Conservation (phyloP, 2,113 vertebrate genomes). For the Smithornis capensis region DNA sequence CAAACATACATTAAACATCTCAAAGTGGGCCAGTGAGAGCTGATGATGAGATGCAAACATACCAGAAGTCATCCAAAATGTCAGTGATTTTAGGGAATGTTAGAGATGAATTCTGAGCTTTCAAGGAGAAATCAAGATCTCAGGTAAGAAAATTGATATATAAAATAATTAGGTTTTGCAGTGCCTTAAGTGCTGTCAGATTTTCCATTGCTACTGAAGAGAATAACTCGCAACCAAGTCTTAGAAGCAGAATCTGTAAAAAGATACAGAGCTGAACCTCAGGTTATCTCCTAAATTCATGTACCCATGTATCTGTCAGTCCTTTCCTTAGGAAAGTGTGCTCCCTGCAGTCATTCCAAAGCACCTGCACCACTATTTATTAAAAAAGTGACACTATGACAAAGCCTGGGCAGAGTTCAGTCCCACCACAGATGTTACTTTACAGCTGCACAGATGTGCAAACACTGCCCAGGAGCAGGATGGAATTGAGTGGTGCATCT, state of each 20-base stretch:
- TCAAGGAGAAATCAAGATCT: neutral
- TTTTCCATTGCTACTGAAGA: neutral
- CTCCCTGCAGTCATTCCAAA: neutral
- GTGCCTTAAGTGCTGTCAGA: neutral
- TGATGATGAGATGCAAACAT: neutral
- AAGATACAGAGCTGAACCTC: neutral
- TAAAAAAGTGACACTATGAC: neutral
- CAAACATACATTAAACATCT: neutral
- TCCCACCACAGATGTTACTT: neutral
- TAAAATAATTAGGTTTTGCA: neutral
- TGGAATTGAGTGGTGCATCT: neutral
- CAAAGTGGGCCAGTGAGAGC: neutral
- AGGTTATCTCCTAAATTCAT: neutral
- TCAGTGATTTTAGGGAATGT: neutral
- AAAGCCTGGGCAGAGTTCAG: neutral
- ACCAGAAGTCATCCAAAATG: neutral
- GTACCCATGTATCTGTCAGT: accelerated
- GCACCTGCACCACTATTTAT: neutral
- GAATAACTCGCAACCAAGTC: neutral
- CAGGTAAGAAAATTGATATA: neutral
- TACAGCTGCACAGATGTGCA: neutral
- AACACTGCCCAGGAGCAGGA: neutral
- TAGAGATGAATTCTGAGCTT: neutral
- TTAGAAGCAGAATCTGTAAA: neutral
- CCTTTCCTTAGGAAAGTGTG: neutral